phyloP scores from a whole-genome alignment of 2,888 invertebrate genomes.

The Pseudococcus jackbeardsleyi region DNA sequence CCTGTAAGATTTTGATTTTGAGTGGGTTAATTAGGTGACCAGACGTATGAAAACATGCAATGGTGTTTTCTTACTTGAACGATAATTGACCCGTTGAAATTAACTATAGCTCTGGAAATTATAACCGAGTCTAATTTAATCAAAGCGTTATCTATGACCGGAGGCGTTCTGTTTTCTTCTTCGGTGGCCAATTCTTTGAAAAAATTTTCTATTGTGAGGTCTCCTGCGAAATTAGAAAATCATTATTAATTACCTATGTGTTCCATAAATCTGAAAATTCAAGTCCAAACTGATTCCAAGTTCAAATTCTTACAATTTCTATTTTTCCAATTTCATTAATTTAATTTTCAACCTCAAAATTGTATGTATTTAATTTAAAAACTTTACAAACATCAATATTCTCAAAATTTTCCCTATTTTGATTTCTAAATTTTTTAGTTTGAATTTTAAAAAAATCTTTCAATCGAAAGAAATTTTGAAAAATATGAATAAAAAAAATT shows the following conservation, averaged over 20 bases:
- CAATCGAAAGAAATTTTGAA: too few species aligned
- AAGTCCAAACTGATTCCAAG: too few species aligned
- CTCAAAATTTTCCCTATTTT: too few species aligned
- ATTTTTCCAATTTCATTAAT: too few species aligned
- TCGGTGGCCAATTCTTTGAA: constrained; percentile 75
- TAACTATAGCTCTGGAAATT: constrained; percentile 80
- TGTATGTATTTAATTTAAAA: too few species aligned
- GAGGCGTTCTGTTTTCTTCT: constrained; percentile 66
- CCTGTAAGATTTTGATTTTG: constrained; percentile 70
- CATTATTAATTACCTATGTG: neutral
- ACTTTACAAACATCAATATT: too few species aligned
- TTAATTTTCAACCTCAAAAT: too few species aligned
- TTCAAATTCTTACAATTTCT: too few species aligned
- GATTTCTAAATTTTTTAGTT: too few species aligned
- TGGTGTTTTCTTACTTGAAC: constrained; percentile 74
- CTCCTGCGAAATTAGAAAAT: constrained; percentile 72
- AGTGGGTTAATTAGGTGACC: too few species aligned
- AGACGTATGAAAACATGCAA: neutral
- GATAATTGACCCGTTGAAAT: constrained; percentile 79
- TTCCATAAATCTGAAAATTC: neutral
- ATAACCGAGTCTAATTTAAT: constrained; percentile 79
- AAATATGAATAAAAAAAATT: too few species aligned
- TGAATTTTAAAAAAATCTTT: too few species aligned
- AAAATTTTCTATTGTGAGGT: constrained; percentile 84
- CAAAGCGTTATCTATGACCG: constrained; percentile 79